phyloP scores from a whole-genome alignment of 2,888 invertebrate species.

The Limnephilus rhombicus region DNA sequence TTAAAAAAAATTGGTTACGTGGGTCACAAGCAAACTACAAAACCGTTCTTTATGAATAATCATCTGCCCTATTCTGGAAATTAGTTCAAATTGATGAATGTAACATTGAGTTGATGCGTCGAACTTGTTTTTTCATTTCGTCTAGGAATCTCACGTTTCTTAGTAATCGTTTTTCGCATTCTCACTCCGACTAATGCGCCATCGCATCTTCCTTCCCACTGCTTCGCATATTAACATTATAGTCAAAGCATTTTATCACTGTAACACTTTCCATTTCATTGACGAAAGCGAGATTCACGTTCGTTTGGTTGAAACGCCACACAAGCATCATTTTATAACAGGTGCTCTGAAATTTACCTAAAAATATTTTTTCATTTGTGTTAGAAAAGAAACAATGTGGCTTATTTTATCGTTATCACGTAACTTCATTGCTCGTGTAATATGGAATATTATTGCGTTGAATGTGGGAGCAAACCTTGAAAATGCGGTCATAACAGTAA shows the following conservation, averaged over 20 bases:
- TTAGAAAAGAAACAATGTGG: neutral
- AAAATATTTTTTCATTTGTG: too few species aligned
- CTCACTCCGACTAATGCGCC: neutral
- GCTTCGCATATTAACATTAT: conserved; percentile 4
- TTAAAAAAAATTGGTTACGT: neutral
- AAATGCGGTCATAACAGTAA: neutral
- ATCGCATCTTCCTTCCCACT: conserved; percentile 12
- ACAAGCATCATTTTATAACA: neutral
- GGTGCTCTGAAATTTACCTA: neutral
- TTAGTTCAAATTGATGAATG: neutral
- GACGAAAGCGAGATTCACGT: conserved; percentile 60
- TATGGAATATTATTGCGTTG: neutral
- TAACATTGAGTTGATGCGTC: neutral
- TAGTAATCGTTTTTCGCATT: conserved; percentile 40
- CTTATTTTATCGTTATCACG: neutral
- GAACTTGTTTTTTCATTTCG: conserved; percentile 18
- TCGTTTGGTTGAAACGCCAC: conserved; percentile 47
- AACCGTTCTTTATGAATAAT: neutral
- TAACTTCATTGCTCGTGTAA: neutral
- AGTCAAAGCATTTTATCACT: conserved; percentile 47
- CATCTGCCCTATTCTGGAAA: neutral
- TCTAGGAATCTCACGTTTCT: conserved; percentile 40
- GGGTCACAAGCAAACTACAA: neutral
- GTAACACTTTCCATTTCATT: conserved; percentile 64
- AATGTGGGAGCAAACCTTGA: neutral